phyloP scores from a whole-genome alignment of 2,888 invertebrate species.

The Muschampia plurimacula region DNA sequence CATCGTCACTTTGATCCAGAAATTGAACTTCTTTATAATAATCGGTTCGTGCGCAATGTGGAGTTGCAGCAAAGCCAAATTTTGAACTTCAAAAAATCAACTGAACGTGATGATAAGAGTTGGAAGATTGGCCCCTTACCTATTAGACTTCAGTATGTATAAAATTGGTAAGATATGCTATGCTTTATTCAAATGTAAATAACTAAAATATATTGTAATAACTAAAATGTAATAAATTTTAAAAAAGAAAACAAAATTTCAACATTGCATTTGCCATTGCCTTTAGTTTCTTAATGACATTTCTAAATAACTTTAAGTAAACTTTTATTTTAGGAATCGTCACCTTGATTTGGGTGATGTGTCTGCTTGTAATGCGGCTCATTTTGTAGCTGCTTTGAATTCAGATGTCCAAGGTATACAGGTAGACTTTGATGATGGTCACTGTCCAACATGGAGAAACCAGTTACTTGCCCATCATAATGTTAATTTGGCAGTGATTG shows the following conservation, averaged over 20 bases:
- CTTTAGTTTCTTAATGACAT: background rate
- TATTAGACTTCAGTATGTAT: conserved; percentile 76
- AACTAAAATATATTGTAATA: background rate
- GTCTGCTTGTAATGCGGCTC: conserved; percentile 85
- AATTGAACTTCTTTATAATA: conserved; percentile 76
- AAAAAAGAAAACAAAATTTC: background rate
- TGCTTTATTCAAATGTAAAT: conserved; percentile 7
- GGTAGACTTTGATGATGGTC: conserved; percentile 90
- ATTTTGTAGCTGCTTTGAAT: conserved; percentile 83
- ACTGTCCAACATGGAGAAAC: conserved; percentile 90
- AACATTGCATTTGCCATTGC: background rate
- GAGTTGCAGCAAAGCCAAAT: conserved; percentile 54
- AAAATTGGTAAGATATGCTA: conserved; percentile 33
- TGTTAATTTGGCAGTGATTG: conserved; percentile 83
- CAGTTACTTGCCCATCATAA: conserved; percentile 88
- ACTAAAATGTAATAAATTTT: too few relatives aligned
- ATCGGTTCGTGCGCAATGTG: conserved; percentile 68
- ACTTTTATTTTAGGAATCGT: conserved; percentile 69
- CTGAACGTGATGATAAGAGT: conserved; percentile 68
- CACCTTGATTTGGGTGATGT: conserved; percentile 88
- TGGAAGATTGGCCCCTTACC: conserved; percentile 88
- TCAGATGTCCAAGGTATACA: conserved; percentile 87
- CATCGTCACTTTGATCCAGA: conserved; percentile 78
- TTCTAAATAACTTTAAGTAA: background rate
- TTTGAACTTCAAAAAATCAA: conserved; percentile 74